phyloP scores from a whole-genome alignment of 2,113 vertebrate genomes.

The Lophius piscatorius region DNA sequence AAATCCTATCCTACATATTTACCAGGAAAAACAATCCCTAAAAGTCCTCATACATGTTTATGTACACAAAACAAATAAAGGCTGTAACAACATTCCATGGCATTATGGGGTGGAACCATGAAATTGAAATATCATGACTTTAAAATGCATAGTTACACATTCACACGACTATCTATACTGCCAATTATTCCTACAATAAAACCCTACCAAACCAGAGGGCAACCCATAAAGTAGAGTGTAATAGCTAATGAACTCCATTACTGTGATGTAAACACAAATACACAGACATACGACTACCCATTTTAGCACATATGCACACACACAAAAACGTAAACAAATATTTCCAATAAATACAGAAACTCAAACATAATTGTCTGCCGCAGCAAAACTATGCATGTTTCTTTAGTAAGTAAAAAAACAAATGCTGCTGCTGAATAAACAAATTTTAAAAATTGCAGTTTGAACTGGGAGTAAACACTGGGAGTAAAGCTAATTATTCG shows the following conservation, averaged over 20 bases:
- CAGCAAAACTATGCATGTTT: constrained; percentile 30
- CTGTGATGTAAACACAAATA: constrained; percentile 38
- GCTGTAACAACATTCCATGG: constrained; percentile 5
- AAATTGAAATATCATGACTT: constrained; percentile 17
- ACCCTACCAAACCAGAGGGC: constrained; percentile 32
- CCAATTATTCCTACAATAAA: constrained; percentile 67
- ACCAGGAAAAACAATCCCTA: background rate
- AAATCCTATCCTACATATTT: constrained; percentile 1
- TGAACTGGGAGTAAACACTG: constrained; percentile 63
- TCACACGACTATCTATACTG: constrained; percentile 43
- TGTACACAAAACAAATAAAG: constrained; percentile 9
- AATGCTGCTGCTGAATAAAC: constrained; percentile 55
- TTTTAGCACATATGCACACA: constrained; percentile 1
- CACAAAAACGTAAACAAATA: constrained; percentile 43
- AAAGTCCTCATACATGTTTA: background rate
- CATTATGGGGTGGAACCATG: constrained; percentile 1
- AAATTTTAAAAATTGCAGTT: constrained; percentile 65
- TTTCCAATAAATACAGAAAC: constrained; percentile 12
- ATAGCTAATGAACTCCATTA: constrained; percentile 55
- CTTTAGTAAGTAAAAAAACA: constrained; percentile 41
- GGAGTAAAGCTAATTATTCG: constrained; percentile 65
- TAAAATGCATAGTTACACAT: constrained; percentile 18
- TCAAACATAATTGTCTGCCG: background rate
- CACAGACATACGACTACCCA: background rate
- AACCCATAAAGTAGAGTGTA: constrained; percentile 49